Percentiles rank a stretch among this genome's conserved stretches.
Evolutionary conservation across 2,888 invertebrate genomes (phyloP).

Genomic region (Tuta absoluta): DNA sequence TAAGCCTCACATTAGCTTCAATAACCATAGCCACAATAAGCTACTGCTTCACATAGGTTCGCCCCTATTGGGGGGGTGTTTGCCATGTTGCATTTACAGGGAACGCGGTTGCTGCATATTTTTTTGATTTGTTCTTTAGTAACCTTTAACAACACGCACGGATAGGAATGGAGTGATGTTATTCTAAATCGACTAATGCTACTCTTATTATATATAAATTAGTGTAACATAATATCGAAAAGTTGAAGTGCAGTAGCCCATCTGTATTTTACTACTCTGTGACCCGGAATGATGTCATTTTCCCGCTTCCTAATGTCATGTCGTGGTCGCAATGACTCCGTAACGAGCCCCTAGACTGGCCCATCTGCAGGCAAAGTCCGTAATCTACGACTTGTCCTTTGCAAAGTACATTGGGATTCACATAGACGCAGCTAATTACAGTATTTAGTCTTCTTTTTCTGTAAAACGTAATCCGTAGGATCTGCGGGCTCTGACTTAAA

Average conservation of each 20-base stretch:
- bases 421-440: constrained; percentile 1
- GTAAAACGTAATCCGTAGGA: background rate
- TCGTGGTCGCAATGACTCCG: constrained; percentile 41
- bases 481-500: background rate
- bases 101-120: no score
- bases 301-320: constrained; percentile 36
- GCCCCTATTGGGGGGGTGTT: no score
- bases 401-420: background rate
- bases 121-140: no score
- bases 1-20: no score
- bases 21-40: no score
- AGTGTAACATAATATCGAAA: no score
- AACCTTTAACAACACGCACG: no score
- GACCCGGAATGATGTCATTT: constrained; percentile 36
- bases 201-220: no score
- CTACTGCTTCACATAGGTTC: no score
- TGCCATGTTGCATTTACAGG: no score
- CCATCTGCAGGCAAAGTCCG: constrained; percentile 15
- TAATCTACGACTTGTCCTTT: constrained; percentile 14
- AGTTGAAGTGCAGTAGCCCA: background rate
- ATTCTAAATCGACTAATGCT: no score
- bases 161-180: no score
- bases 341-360: constrained; percentile 35
- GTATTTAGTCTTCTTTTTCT: constrained; percentile 2
- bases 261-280: constrained; percentile 30